Evolutionary conservation across 2,113 vertebrate species (phyloP).

Genomic region (Lepisosteus oculatus): DNA sequence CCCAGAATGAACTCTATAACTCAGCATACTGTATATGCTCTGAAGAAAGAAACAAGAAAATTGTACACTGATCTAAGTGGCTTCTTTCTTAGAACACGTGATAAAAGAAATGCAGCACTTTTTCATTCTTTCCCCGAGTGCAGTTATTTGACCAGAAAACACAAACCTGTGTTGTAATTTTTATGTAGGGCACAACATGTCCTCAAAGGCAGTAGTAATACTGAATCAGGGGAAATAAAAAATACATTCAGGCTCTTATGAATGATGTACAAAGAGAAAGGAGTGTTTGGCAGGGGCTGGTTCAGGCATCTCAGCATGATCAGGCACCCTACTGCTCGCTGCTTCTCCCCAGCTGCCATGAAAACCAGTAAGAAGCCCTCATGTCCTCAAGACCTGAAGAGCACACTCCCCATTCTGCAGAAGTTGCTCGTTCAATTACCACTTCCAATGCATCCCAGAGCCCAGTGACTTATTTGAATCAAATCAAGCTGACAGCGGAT

Average conservation of each 20-base stretch:
- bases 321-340: not conserved
- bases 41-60: no score
- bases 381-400: not conserved
- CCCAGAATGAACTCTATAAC: no score
- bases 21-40: no score
- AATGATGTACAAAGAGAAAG: not conserved
- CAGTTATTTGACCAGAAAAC: no score
- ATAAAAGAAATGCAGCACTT: no score
- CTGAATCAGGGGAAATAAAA: not conserved
- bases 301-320: no score
- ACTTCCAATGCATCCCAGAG: not conserved
- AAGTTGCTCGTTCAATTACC: constrained; percentile 2
- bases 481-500: constrained; percentile 9
- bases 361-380: not conserved
- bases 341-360: not conserved
- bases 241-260: not conserved
- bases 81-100: not conserved
- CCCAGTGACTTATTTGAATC: constrained; percentile 6
- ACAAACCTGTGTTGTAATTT: not conserved
- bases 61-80: not conserved
- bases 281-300: not conserved
- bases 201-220: not conserved
- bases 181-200: not conserved
- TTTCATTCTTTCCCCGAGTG: not conserved
- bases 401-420: not conserved